Base-by-base conservation (phyloP, 2,888 invertebrate species). In the Cheiracanthium punctorium region DNA sequence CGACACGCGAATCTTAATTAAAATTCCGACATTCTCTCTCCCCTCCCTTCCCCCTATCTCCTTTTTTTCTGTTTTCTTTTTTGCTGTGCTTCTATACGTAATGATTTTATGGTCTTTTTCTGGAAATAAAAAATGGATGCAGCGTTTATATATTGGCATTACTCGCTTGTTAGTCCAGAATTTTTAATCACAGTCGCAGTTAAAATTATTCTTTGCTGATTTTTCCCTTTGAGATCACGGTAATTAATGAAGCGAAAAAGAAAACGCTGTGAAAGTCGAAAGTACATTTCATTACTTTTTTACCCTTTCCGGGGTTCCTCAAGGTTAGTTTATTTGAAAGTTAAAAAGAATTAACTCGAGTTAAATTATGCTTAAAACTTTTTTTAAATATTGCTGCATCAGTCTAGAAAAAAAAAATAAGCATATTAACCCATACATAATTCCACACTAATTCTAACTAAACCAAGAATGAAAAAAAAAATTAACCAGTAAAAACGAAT, bases 1-100 rank as follows among this genome's bases (percentile, higher is more conserved):
- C 77, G 70, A 79, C 43, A 30, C 0, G 32, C 28, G 65, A 48
- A 48, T 80, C 80, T 80, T 80, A 80, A 80, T 80, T 80, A 80
- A 80, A 80, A 73, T 80, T 80, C 80, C 65, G 24, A 58, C 24
- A 24, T 48, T 17, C 5, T 17, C 37, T 10, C 37, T 10, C 37
- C 37, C 37, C 37, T 10, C 37, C 37, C 37, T n/a, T n/a, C 37
- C 80, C 41, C 14, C n/a, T 58, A 17, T 17, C n/a, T 12, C n/a
- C 2, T 48, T 37, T 37, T 37, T 37, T 8, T 37, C 12, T 48
- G 8, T 48, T 48, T 48, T 2, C 17, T 48, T 48, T 48, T 48
- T 48, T 5, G 48, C 8, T 17, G 17, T 48, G 48, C 48, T 17
- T 17, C 48, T 17, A 48, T 58, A 24, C 58, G 58, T 58, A 58